A percentile compares a stretch with the other conserved stretches of the same genome.
phyloP scores from a whole-genome alignment of 2,113 vertebrate genomes.

The Hyperoodon ampullatus region DNA sequence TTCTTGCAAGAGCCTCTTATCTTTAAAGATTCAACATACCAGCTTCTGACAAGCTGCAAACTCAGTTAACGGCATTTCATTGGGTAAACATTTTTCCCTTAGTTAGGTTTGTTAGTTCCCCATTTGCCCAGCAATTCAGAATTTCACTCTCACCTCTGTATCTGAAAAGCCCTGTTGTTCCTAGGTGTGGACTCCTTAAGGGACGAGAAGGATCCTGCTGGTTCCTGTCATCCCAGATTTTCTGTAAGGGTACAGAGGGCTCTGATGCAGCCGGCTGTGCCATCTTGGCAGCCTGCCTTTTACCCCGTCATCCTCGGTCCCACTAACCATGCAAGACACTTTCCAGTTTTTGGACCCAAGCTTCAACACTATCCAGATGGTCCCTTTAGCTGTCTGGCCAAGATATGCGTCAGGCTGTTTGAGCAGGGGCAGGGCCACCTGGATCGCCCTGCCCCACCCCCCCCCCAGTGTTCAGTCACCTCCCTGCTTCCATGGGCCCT shows the following conservation, averaged over 20 bases:
- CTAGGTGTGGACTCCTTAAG: neutral
- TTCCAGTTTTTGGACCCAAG: neutral
- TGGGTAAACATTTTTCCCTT: neutral
- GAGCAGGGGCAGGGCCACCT: neutral
- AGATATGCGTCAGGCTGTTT: too few relatives aligned
- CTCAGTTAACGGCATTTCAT: neutral
- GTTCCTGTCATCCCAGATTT: neutral
- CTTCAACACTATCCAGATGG: neutral
- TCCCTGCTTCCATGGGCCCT: neutral
- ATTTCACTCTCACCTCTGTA: neutral
- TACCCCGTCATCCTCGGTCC: neutral
- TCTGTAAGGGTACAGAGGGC: fast-evolving
- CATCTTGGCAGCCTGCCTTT: neutral
- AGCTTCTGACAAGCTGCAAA: neutral
- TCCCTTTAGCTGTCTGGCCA: neutral
- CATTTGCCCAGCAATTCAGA: neutral
- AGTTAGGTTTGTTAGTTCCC: neutral
- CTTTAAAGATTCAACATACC: neutral
- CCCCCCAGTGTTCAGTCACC: fast-evolving
- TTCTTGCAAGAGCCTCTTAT: neutral
- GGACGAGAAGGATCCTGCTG: neutral
- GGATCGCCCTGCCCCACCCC: fast-evolving
- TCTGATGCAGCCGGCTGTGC: too few relatives aligned
- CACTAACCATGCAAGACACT: too few relatives aligned
- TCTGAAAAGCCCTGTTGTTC: neutral